phyloP scores from a whole-genome alignment of 2,888 invertebrate genomes.

The Lepidonotus clava region DNA sequence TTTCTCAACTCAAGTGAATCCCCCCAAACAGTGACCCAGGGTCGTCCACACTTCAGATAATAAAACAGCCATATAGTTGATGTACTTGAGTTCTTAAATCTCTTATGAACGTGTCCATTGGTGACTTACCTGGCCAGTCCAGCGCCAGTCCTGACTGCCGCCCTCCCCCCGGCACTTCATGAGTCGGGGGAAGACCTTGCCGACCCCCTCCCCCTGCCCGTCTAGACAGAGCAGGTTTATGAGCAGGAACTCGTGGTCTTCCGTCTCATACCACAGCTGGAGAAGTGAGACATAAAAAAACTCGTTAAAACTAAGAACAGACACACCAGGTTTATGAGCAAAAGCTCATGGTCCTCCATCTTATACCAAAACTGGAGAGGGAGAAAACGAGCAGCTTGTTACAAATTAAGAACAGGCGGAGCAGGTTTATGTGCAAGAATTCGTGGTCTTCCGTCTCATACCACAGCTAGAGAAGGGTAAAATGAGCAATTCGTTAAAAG shows the following conservation, averaged over 20 bases:
- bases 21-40: too few relatives aligned
- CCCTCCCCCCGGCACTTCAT: constrained; percentile 96
- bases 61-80: background rate
- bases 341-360: constrained; percentile 90
- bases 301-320: too few relatives aligned
- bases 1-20: background rate
- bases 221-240: constrained; percentile 93
- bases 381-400: too few relatives aligned
- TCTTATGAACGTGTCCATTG: background rate
- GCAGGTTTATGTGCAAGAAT: constrained; percentile 89
- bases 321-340: constrained; percentile 91
- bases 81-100: background rate
- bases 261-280: constrained; percentile 92
- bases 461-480: too few relatives aligned
- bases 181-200: constrained; percentile 86
- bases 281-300: too few relatives aligned
- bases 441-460: constrained; percentile 91
- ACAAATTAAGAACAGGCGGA: too few relatives aligned
- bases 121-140: constrained; percentile 85
- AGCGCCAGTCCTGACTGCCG: constrained; percentile 95
- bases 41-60: background rate
- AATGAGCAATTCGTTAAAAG: too few relatives aligned
- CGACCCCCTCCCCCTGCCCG: constrained; percentile 80
- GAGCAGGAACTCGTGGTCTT: constrained; percentile 90
- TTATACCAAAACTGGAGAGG: constrained; percentile 93